Base-by-base conservation (phyloP, 2,888 invertebrate genomes). In the Drosophila algonquin region DNA sequence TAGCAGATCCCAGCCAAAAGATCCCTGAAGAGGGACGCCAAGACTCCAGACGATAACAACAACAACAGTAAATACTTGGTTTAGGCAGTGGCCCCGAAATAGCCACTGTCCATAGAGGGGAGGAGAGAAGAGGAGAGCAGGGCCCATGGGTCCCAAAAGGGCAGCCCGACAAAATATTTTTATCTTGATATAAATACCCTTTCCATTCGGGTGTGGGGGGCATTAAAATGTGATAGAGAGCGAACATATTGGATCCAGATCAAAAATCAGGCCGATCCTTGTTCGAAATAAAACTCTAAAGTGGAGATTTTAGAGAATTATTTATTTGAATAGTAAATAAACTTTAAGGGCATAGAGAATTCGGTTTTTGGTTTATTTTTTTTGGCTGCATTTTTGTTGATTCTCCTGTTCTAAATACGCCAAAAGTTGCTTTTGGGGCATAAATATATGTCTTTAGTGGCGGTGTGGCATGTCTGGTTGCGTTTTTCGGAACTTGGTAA, bases 361-460 rank as follows among this genome's bases (percentile, higher is more conserved):
- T 40, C 40, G 40, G 14, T 40, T 1, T 7, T 7, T 5, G 75
- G 76, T 27, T 48, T 71, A 71, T 3, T 21, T 47, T 18, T 53
- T 58, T 45, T 57, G 10, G 47, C 46, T 70, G 61, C 51, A 56
- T 63, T 69, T 77, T 62, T 76, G 56, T 69, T 55, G 59, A 63
- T 68, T 54, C 46, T 58, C 61, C 73, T 83, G 81, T 86, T 83
- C 83, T 86, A 83, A 86, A 83, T 83, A 83, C 81, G 74, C 86
- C 73, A 80, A 86, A 77, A 83, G 76, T 64, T 68, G 83, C 75
- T 82, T 63, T 79, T 59, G 59, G 71, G 71, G 78, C 84, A 84
- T 80, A 86, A 86, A 84, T 87, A 84, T 84, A 75, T 87, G 87
- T 84, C 81, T 87, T 84, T 86, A 83, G 83, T 86, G 40, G 40